Conservation (phyloP, 2,888 invertebrate species). For the Argyresthia albistria region DNA sequence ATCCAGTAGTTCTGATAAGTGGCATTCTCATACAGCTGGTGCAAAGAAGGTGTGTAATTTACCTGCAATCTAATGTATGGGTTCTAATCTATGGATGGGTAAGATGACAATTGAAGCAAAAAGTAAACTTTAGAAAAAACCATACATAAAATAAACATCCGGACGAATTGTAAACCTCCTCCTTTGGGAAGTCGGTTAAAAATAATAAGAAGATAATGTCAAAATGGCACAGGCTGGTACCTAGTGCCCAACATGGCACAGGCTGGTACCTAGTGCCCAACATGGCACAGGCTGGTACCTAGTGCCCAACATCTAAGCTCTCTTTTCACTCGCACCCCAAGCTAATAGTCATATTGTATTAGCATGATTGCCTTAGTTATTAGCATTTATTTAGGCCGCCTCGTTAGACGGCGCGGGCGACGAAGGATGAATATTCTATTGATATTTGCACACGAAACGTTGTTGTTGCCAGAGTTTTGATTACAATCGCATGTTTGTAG, state of each 20-base stretch:
- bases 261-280: neutral
- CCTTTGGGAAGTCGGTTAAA: neutral
- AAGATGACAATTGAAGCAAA: neutral
- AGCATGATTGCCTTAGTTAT: conserved; percentile 56
- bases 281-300: neutral
- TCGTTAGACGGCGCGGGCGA: conserved; percentile 34
- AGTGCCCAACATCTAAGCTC: neutral
- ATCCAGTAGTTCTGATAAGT: too few relatives aligned
- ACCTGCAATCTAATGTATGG: too few relatives aligned
- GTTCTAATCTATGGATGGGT: too few relatives aligned
- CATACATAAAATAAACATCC: too few relatives aligned
- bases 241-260: neutral
- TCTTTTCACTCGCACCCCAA: conserved; percentile 22
- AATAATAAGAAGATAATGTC: neutral
- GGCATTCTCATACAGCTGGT: too few relatives aligned
- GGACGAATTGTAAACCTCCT: too few relatives aligned
- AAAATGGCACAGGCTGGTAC: neutral
- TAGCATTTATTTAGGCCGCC: conserved; percentile 56
- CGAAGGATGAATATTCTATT: conserved; percentile 43
- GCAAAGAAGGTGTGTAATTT: too few relatives aligned
- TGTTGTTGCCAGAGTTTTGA: neutral
- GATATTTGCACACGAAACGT: conserved; percentile 27
- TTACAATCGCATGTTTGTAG: neutral
- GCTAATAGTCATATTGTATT: conserved; percentile 39
- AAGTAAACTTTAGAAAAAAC: too few relatives aligned